Conservation (phyloP, 2,113 vertebrate species). For the Varanus komodoensis region DNA sequence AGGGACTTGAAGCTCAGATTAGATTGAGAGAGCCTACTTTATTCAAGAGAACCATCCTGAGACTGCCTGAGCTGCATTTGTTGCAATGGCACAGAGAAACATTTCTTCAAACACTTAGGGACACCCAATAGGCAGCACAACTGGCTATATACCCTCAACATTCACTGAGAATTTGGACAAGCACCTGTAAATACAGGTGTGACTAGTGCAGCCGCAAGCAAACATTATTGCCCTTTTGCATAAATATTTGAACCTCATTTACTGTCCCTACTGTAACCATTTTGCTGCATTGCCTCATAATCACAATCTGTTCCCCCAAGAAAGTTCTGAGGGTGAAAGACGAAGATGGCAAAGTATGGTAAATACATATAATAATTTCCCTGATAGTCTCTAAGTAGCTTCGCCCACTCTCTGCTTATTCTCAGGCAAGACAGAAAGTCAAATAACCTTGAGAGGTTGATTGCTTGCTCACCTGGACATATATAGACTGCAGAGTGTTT, state of each 20-base stretch:
- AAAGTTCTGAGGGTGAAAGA: slow-evolving; percentile 5
- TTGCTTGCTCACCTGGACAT: slow-evolving; percentile 41
- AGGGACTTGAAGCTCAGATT: too few relatives aligned
- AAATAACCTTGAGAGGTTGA: slow-evolving; percentile 18
- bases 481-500: slow-evolving; percentile 2
- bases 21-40: not conserved
- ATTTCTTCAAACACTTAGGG: not conserved
- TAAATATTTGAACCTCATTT: not conserved
- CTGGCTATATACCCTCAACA: not conserved
- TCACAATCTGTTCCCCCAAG: not conserved
- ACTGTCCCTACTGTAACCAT: not conserved
- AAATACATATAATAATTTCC: not conserved
- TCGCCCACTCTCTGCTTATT: not conserved
- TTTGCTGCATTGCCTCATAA: not conserved
- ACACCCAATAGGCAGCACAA: not conserved
- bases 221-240: not conserved
- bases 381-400: not conserved
- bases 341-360: not conserved
- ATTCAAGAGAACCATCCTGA: not conserved
- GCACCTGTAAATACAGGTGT: slow-evolving; percentile 1
- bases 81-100: not conserved
- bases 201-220: not conserved
- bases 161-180: not conserved
- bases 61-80: not conserved
- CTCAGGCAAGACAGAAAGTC: rapidly evolving